Conservation (phyloP, 2,113 vertebrate genomes). For the Myotis lucifugus region DNA sequence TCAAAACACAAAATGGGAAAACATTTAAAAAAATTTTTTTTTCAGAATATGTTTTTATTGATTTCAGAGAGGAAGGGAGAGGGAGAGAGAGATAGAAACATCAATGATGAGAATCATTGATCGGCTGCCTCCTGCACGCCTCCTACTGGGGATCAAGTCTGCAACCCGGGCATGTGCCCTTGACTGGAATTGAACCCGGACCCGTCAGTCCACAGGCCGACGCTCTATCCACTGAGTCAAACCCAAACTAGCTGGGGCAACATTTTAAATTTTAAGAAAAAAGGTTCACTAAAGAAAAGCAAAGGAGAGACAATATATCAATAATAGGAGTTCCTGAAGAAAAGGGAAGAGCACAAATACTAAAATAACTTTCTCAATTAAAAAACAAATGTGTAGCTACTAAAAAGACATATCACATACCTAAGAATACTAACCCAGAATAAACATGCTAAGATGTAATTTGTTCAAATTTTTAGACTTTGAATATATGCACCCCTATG, state of each 20-base stretch:
- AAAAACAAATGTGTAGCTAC: background rate
- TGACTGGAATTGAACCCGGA: too few relatives aligned
- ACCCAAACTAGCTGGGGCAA: background rate
- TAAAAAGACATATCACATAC: background rate
- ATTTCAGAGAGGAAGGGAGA: too few relatives aligned
- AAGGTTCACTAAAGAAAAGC: background rate
- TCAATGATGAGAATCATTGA: too few relatives aligned
- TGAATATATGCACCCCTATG: background rate
- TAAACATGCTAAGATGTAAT: background rate
- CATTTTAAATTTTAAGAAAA: background rate
- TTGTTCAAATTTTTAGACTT: conserved; percentile 31
- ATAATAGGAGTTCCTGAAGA: background rate
- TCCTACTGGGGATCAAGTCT: too few relatives aligned
- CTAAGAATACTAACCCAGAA: background rate
- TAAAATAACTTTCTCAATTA: background rate
- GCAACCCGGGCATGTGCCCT: too few relatives aligned
- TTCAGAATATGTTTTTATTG: too few relatives aligned
- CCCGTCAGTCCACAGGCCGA: too few relatives aligned
- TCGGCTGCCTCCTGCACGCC: too few relatives aligned
- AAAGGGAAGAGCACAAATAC: background rate
- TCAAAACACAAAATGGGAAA: background rate
- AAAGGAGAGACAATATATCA: background rate
- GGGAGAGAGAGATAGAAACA: too few relatives aligned
- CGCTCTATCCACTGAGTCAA: too few relatives aligned
- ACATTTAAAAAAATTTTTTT: background rate